Evolutionary conservation across 2,113 vertebrate species (phyloP), one percentile per base, ranked within the genome.

Genomic region (Nesogale talazaci): DNA sequence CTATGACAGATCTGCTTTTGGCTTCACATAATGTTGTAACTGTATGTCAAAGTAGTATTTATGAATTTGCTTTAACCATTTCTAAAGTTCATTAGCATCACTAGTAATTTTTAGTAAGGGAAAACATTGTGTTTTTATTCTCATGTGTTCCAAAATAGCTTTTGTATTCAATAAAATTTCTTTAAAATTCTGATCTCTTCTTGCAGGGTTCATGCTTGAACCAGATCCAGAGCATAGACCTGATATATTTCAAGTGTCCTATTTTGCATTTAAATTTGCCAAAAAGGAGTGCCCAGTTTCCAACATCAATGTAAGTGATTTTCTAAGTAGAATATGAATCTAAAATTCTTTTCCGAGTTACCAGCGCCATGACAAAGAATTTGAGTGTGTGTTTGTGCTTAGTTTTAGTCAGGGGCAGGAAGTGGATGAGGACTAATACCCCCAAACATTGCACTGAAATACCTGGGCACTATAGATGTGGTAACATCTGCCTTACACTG

Each of bases 211-310:
- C 63, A 99, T 99, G 99, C 99, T 99, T 79, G 99, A 99, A 97
- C 99, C 99, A 57, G 99, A 99, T 96, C 98, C 98, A 95, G 99
- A 99, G 46, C 97, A 92, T 95, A 99, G 99, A 97, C 99, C 99
- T 46, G 99, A 99, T 97, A 99, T 99, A 96, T 99, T 99, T 98
- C 99, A 99, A 94, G 99, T 99, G 75, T 99, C 99, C 95, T 98
- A 98, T 97, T 99, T 99, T 98, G 99, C 99, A 97, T 99, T 99
- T 97, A 99, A 98, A 97, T 97, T 99, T 97, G 98, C 99, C 96
- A 99, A 98, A 98, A 99, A 98, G 97, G 99, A 99, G 56, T 99
- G 99, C 92, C 99, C 99, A 0, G 97, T 99, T 96, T 98, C 99
- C 97, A 99, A 99, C 95, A 99, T 99, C 89, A 98, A 98, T 97